These are phyloP conservation scores for Cephonodes hylas DNA, from an alignment of 2,888 invertebrate genomes.

Conservation along the genomic window DNA sequence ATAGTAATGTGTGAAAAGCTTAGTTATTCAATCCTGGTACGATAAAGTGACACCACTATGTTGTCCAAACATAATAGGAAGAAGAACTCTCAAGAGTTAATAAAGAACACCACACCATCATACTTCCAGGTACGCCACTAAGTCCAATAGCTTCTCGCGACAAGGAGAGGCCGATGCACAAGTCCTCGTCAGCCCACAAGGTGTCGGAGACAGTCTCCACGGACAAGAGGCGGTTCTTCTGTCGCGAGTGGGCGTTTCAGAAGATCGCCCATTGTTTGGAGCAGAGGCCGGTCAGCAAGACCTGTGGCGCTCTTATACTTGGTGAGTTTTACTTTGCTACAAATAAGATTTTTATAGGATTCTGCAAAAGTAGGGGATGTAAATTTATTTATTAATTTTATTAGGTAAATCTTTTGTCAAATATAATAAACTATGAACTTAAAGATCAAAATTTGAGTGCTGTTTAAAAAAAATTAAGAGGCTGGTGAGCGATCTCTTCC, in stretches of 20 bases:
- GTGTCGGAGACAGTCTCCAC: conserved; percentile 69
- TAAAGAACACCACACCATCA: not conserved
- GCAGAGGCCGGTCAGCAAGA: conserved; percentile 90
- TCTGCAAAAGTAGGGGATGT: not conserved
- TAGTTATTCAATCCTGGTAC: too few species aligned
- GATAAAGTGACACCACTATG: too few species aligned
- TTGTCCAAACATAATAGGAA: too few species aligned
- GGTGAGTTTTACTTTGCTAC: conserved; percentile 67
- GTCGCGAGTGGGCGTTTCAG: conserved; percentile 97
- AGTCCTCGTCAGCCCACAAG: conserved; percentile 67
- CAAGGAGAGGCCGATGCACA: conserved; percentile 65
- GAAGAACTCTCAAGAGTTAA: too few species aligned
- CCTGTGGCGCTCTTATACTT: conserved; percentile 93
- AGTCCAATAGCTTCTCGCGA: conserved; percentile 58
- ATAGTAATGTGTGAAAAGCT: too few species aligned
- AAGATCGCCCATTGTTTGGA: conserved; percentile 96
- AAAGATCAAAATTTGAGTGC: too few species aligned
- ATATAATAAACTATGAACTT: too few species aligned
- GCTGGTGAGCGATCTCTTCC: too few species aligned
- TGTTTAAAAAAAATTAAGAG: too few species aligned
- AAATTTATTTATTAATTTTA: not conserved
- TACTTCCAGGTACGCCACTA: conserved; percentile 54
- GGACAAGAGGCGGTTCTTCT: conserved; percentile 89
- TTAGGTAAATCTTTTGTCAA: too few species aligned
- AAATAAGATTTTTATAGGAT: too few species aligned